Evolutionary conservation across 2,113 vertebrate species (phyloP).

Genomic region (Ptyas mucosa): DNA sequence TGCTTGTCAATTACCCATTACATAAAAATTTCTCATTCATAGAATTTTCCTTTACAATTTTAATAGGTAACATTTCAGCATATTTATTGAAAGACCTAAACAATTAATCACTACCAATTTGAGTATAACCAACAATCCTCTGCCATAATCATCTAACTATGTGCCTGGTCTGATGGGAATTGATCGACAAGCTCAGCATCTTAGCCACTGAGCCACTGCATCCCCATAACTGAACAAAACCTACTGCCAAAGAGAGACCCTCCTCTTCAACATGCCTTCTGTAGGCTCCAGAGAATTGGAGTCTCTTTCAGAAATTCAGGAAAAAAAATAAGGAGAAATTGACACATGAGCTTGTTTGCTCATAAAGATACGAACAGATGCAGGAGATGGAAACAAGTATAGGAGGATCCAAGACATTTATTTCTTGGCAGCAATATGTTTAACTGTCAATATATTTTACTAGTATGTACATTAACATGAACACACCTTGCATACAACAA

Average conservation of each 20-base stretch:
- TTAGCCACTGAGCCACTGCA: no score
- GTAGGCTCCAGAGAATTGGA: not conserved
- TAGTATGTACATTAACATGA: constrained; percentile 62
- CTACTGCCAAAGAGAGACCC: not conserved
- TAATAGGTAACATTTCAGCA: not conserved
- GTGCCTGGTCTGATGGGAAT: not conserved
- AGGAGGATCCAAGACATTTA: constrained; percentile 61
- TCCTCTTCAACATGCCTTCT: no score
- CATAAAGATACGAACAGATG: not conserved
- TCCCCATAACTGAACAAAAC: not conserved
- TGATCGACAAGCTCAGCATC: not conserved
- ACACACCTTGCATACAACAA: constrained; percentile 51
- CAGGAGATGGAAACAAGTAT: not conserved
- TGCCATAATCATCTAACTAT: not conserved
- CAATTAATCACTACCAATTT: not conserved
- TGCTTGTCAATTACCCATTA: not conserved
- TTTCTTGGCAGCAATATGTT: constrained; percentile 69
- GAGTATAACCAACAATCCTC: not conserved
- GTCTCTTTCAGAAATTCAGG: not conserved
- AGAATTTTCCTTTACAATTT: not conserved
- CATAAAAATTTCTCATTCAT: not conserved
- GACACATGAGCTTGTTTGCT: not conserved
- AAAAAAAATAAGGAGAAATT: not conserved
- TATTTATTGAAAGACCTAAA: not conserved
- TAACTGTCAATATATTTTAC: constrained; percentile 49